Evolutionary conservation across 2,888 invertebrate genomes (phyloP).

Genomic region (Oithona nana): DNA sequence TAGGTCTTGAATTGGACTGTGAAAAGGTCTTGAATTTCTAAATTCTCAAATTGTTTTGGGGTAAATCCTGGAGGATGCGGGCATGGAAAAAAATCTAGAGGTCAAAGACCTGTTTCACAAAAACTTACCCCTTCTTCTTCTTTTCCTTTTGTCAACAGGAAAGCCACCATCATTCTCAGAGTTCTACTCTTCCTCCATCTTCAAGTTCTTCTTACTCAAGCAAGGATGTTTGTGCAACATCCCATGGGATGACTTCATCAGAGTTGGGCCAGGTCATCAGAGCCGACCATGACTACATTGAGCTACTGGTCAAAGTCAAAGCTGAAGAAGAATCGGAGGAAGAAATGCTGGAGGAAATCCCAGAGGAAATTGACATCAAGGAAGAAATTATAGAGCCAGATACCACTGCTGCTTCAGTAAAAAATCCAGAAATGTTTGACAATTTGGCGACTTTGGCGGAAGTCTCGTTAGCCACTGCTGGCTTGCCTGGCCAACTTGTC

Average conservation of each 20-base stretch:
- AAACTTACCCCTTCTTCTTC: no score
- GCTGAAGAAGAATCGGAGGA: neutral
- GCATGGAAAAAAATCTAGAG: no score
- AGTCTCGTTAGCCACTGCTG: neutral
- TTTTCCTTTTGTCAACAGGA: no score
- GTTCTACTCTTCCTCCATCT: no score
- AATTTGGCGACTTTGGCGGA: neutral
- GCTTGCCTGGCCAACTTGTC: neutral
- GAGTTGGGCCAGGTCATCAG: neutral
- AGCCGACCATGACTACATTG: slow-evolving; percentile 1
- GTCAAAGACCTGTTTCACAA: no score
- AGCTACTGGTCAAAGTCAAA: neutral
- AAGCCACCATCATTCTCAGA: no score
- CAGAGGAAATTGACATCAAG: neutral
- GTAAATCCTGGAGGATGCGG: no score
- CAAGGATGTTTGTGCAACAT: neutral
- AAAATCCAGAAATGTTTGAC: no score
- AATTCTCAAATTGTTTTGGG: no score
- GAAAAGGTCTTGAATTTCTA: no score
- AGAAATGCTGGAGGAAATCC: neutral
- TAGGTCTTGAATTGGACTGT: no score
- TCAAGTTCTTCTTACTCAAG: no score
- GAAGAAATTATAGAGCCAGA: neutral
- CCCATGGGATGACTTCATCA: neutral
- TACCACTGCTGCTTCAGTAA: neutral